Base-by-base conservation (phyloP, 2,888 invertebrate genomes). In the Lycaena phlaeas region DNA sequence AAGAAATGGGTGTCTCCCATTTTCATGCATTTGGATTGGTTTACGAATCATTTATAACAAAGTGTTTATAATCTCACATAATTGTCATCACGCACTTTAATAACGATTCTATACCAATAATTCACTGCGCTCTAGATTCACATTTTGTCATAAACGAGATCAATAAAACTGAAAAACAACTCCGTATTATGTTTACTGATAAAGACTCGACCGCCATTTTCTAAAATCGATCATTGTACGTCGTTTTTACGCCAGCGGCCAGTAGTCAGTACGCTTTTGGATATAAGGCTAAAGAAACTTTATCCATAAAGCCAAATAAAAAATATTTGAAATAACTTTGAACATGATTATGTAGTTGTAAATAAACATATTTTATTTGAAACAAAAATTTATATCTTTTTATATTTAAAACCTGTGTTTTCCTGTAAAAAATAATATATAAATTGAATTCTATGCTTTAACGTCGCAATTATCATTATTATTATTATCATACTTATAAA, bases 1-100 rank as follows among this genome's bases (percentile, higher is more conserved):
- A 81, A 68, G 65, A 81, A 70, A 66, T 72, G 69, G 64, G 66
- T 66, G 70, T 71, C 70, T 72, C 73, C 79, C 84, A 84, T 84
- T 76, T 82, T 84, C 68, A 66, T 66, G 66, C 79, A 78, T 78
- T 70, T 68, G 75, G 66, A 50, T 69, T 62, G 65, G 56, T 66
- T 64, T 64, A 59, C 56, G 61, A 66, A 61, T 67, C 71, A 64
- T 69, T 64, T 64, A 69, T 48, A 53, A 61, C 57, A 59, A 53
- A 51, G 53, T 52, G 58, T 63, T 59, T 64, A 63, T 59, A 56
- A 71, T 64, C 68, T 78, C 72, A 77, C 82, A 82, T 82, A 73
- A 72, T 79, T 74, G 50, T 48, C 42, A 54, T 54, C 42, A 36
- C 38, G 51, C 54, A 57, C 56, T 52, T 46, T 45, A 64, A 54